phyloP scores from a whole-genome alignment of 2,113 vertebrate species.

The Lutjanus erythropterus region DNA sequence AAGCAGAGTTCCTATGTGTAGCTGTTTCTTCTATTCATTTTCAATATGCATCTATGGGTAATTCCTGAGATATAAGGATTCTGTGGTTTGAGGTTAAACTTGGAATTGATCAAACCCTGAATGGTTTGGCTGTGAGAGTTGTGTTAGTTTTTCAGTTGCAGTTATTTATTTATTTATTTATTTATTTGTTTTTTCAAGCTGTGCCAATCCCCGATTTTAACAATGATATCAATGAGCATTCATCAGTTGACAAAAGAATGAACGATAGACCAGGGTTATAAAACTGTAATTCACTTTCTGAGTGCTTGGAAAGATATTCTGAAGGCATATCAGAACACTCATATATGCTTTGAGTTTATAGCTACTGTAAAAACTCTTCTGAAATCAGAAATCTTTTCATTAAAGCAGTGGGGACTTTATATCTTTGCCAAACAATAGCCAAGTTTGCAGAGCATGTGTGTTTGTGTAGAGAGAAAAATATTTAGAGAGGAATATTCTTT shows the following conservation, averaged over 20 bases:
- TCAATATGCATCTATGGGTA: too few relatives aligned
- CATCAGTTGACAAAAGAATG: not conserved
- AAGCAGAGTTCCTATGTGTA: too few relatives aligned
- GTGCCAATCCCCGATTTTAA: not conserved
- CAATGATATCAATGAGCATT: not conserved
- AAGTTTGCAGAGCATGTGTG: conserved; percentile 2
- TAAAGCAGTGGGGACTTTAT: not conserved
- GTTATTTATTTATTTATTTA: not conserved
- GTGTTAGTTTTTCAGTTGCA: too few relatives aligned
- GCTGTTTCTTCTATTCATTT: too few relatives aligned
- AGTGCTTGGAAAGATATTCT: not conserved
- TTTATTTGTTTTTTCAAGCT: not conserved
- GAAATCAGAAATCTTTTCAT: conserved; percentile 16
- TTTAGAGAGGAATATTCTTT: conserved; percentile 12
- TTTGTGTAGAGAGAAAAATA: conserved; percentile 18
- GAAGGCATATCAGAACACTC: not conserved
- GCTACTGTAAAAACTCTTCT: not conserved
- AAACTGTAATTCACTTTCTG: not conserved
- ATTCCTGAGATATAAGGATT: not conserved
- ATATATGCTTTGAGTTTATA: not conserved
- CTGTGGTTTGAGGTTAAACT: not conserved
- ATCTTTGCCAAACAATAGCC: conserved; percentile 17
- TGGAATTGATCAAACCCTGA: not conserved
- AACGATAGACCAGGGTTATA: not conserved
- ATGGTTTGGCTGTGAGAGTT: not conserved